These are phyloP conservation scores for Ophion slaviceki DNA, from an alignment of 2,888 invertebrate species.

Conservation along the genomic window DNA sequence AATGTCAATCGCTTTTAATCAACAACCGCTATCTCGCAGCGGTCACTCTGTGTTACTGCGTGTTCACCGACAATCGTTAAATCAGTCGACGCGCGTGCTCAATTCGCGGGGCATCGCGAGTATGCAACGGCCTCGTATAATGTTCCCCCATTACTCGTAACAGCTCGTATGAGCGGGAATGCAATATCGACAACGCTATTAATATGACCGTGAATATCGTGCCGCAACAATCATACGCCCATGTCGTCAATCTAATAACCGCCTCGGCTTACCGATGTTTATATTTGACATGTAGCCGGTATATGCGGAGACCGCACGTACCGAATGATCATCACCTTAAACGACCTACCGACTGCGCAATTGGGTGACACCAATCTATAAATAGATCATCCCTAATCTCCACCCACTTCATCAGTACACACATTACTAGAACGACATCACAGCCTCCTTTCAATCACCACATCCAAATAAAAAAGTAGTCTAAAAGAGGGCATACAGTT, in stretches of 20 bases:
- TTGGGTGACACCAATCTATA: not conserved
- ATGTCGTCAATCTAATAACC: conserved; percentile 51
- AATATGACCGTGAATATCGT: conserved; percentile 69
- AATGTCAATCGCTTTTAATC: conserved; percentile 43
- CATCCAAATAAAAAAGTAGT: not conserved
- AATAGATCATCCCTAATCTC: not conserved
- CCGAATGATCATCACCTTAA: conserved; percentile 13
- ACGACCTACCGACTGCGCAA: not conserved
- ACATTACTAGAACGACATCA: not conserved
- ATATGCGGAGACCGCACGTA: not conserved
- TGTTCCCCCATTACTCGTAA: conserved; percentile 1
- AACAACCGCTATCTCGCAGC: conserved; percentile 11
- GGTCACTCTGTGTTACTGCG: not conserved
- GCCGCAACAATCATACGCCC: conserved; percentile 59
- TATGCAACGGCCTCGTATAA: conserved; percentile 34
- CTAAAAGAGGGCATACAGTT: not conserved
- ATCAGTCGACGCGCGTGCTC: conserved; percentile 32
- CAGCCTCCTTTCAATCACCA: not conserved
- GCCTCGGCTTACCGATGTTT: conserved; percentile 16
- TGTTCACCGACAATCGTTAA: conserved; percentile 47
- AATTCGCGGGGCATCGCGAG: conserved; percentile 40
- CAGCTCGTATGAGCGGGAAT: conserved; percentile 6
- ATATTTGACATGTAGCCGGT: not conserved
- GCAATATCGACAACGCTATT: conserved; percentile 58
- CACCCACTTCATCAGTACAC: not conserved